Percentiles rank a stretch among this genome's conserved stretches.
Conservation (phyloP, 2,113 vertebrate genomes). For the Brienomyrus longianalis region DNA sequence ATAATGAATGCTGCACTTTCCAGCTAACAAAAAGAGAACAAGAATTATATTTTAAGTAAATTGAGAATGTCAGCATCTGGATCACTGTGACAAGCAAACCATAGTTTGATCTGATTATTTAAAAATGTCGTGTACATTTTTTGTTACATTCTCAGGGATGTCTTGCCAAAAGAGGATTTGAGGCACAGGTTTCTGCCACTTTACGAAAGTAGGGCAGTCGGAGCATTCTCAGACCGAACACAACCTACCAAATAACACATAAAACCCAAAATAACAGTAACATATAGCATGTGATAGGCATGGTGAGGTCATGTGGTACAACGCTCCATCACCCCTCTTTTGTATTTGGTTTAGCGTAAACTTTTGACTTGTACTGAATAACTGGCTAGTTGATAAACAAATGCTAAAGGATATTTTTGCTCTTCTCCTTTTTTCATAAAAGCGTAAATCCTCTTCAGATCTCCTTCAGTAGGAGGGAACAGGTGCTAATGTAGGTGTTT, state of each 20-base stretch:
- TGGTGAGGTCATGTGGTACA: neutral
- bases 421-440: neutral
- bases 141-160: neutral
- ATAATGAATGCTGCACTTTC: constrained; percentile 51
- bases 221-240: neutral
- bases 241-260: neutral
- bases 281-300: no score
- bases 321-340: neutral
- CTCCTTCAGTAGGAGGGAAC: neutral
- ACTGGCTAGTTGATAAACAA: neutral
- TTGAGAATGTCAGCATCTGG: neutral
- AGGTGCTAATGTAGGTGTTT: neutral
- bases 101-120: neutral
- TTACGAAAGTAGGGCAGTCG: no score
- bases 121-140: neutral
- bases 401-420: neutral
- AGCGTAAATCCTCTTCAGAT: neutral
- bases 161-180: neutral
- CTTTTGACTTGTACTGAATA: neutral
- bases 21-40: constrained; percentile 38
- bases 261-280: neutral
- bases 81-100: neutral
- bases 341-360: neutral
- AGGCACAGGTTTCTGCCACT: no score
- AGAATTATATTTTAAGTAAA: neutral